Base-by-base conservation (phyloP, 92 coral and sea anemone species). In the Porites divaricata region DNA sequence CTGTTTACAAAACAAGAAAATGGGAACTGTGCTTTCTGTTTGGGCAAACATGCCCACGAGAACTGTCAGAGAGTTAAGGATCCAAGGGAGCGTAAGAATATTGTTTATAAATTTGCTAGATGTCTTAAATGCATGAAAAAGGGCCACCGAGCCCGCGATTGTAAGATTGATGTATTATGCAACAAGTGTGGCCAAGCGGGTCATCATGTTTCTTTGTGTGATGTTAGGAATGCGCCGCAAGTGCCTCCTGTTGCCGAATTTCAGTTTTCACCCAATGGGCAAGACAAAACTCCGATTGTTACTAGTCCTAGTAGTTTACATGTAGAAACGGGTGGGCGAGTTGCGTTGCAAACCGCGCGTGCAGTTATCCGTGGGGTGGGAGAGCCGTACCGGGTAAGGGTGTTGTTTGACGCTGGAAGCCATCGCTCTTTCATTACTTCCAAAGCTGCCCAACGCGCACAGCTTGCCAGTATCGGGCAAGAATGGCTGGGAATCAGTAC, bases 131-230 rank as follows among this genome's bases (percentile, higher is more conserved):
- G 93, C 56, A 2, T 87, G 13, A 75, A 57, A 2, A 86, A 67
- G 81, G 41, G 5, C 41, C 41, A 28, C 5, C 41, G 41, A 28
- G 41, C 41, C 41, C 41, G 5, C 41, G 41, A 90, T 9, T 90
- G 91, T 87, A 70, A 69, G 59, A 26, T 35, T 74, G 35, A 28
- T 8, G 24, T 50, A 26, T 51, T 24, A 21, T 88, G 91, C 83
- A 88, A 72, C 23, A 70, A 41, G 19, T 88, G 91, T 67, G 81
- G 81, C 14, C 84, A 67, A 88, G 79, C 53, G 26, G 58, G 70
- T 21, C 92, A 89, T 75, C 92, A 89, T 72, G 50, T 77, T 70
- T 76, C 85, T 0, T 67, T 88, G 66, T 88, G 92, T 72, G 92
- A 70, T 20, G 11, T 13, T 3, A 17, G 15, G 35, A 20, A 4